phyloP scores from a whole-genome alignment of 2,888 invertebrate species.

The Aproaerema taeniolella region DNA sequence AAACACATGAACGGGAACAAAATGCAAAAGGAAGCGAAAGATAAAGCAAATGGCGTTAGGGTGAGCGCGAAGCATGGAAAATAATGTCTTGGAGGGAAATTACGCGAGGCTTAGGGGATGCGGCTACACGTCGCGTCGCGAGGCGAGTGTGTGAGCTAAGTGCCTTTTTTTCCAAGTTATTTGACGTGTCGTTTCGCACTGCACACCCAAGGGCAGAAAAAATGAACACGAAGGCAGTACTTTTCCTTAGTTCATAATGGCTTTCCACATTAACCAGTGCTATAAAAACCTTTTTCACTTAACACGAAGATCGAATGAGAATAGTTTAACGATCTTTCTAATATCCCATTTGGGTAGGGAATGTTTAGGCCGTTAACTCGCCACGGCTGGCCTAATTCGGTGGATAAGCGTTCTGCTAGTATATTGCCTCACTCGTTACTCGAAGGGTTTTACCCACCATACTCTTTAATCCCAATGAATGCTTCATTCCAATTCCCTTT shows the following conservation, averaged over 20 bases:
- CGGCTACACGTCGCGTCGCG: slow-evolving; percentile 29
- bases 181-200: slow-evolving; percentile 43
- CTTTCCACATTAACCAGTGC: background rate
- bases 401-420: slow-evolving; percentile 10
- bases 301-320: slow-evolving; percentile 7
- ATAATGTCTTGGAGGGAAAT: slow-evolving; percentile 56
- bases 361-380: slow-evolving; percentile 16
- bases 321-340: slow-evolving; percentile 11
- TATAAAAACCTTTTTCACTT: slow-evolving; percentile 10
- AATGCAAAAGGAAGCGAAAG: slow-evolving; percentile 30
- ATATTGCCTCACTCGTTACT: slow-evolving; percentile 9
- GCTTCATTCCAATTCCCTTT: background rate
- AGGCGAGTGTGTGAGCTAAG: slow-evolving; percentile 51
- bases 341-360: slow-evolving; percentile 11
- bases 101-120: slow-evolving; percentile 36
- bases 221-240: background rate
- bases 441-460: background rate
- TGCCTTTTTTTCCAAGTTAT: slow-evolving; percentile 66
- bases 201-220: slow-evolving; percentile 3
- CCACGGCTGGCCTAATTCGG: slow-evolving; percentile 14
- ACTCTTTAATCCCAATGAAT: background rate
- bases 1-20: slow-evolving; percentile 19
- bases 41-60: slow-evolving; percentile 35
- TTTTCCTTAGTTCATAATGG: background rate
- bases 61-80: slow-evolving; percentile 49